phyloP scores from a whole-genome alignment of 1,140 invertebrate genomes.

The Geopemphigus sp. region DNA sequence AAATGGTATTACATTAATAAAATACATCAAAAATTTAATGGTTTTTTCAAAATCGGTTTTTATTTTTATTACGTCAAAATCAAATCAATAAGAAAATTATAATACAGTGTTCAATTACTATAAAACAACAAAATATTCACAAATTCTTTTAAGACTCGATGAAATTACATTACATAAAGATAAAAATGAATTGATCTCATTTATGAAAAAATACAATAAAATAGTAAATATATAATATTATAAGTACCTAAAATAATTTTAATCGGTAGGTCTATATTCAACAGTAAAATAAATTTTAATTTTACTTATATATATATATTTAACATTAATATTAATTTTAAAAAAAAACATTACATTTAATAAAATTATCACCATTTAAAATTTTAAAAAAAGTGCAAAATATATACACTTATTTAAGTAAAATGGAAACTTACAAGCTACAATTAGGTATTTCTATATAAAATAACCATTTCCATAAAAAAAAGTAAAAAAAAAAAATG shows the following conservation, averaged over 20 bases:
- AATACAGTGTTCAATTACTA: constrained; percentile 30
- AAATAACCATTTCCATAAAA: constrained; percentile 17
- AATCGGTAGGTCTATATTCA: background rate
- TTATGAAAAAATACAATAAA: constrained; percentile 10
- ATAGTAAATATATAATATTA: background rate
- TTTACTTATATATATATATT: constrained; percentile 9
- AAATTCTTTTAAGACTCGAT: background rate
- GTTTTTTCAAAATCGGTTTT: background rate
- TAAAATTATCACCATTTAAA: constrained; percentile 40
- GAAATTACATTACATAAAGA: background rate
- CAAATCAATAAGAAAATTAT: constrained; percentile 33
- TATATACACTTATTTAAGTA: constrained; percentile 35
- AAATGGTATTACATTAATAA: too few relatives aligned
- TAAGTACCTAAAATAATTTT: constrained; percentile 20
- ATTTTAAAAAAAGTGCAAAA: constrained; percentile 9
- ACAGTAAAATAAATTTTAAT: constrained; percentile 21
- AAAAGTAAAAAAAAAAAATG: background rate
- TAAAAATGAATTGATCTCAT: constrained; percentile 30
- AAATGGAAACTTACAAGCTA: constrained; percentile 29
- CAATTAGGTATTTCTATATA: constrained; percentile 30
- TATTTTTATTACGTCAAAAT: constrained; percentile 38
- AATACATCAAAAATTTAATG: background rate
- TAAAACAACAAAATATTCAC: constrained; percentile 14
- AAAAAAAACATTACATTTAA: constrained; percentile 5
- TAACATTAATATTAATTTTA: constrained; percentile 14